Percentiles rank a stretch among this genome's conserved stretches.
phyloP scores from a whole-genome alignment of 2,888 invertebrate genomes.

The Biston betularia region DNA sequence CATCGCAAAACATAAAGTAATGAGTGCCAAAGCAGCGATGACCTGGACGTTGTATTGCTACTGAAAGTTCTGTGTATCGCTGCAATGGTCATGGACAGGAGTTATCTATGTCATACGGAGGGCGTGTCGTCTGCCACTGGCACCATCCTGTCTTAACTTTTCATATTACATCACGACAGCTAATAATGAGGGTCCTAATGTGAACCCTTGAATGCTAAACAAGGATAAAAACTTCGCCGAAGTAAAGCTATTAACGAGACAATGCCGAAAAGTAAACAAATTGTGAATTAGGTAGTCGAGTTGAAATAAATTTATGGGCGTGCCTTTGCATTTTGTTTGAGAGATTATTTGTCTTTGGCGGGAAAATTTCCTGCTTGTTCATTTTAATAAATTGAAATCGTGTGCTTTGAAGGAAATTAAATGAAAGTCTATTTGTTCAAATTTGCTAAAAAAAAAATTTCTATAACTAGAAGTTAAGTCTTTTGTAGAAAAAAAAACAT shows the following conservation, averaged over 20 bases:
- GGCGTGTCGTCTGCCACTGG: constrained; percentile 38
- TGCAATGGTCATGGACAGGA: too few species aligned
- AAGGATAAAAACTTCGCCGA: constrained; percentile 54
- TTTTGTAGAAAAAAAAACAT: too few species aligned
- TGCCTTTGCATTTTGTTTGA: constrained; percentile 47
- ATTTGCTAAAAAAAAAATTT: background rate
- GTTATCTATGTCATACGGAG: too few species aligned
- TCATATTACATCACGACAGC: constrained; percentile 59
- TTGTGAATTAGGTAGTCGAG: constrained; percentile 49
- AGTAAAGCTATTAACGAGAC: constrained; percentile 57
- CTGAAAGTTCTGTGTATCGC: too few species aligned
- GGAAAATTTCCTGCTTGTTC: constrained; percentile 17
- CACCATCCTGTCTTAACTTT: constrained; percentile 62
- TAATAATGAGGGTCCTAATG: constrained; percentile 62
- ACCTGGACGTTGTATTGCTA: too few species aligned
- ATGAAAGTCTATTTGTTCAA: too few species aligned
- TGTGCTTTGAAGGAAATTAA: background rate
- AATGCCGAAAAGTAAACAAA: constrained; percentile 52
- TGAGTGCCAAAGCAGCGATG: too few species aligned
- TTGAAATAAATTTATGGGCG: constrained; percentile 47
- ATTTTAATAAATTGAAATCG: constrained; percentile 13
- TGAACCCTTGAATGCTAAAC: constrained; percentile 61
- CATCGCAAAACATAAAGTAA: too few species aligned
- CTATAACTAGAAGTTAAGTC: background rate
- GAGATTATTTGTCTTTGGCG: constrained; percentile 35